Evolutionary conservation across 2,113 vertebrate genomes (phyloP).

Genomic region (Platichthys flesus): DNA sequence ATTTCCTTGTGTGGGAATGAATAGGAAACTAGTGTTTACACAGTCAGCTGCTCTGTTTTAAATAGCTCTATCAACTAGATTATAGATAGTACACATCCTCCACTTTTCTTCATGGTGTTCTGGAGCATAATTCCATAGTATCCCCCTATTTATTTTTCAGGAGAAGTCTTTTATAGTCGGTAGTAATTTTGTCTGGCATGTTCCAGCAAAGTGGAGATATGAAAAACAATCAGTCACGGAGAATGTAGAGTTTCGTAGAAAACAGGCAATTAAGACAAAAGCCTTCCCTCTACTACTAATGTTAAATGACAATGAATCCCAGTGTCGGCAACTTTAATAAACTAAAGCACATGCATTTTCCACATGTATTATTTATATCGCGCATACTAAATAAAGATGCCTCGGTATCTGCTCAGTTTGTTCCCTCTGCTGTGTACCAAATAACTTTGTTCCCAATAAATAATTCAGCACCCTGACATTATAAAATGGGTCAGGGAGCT

Average conservation of each 20-base stretch:
- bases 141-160: constrained; percentile 54
- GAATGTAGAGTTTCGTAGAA: constrained; percentile 54
- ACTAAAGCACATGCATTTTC: constrained; percentile 78
- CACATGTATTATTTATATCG: constrained; percentile 81
- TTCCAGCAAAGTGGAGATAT: constrained; percentile 66
- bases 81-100: constrained; percentile 53
- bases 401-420: constrained; percentile 76
- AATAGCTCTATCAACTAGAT: constrained; percentile 36
- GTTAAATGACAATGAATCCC: constrained; percentile 73
- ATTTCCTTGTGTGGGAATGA: constrained; percentile 44
- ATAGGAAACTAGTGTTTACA: constrained; percentile 33
- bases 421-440: constrained; percentile 82
- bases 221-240: constrained; percentile 63
- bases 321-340: constrained; percentile 76
- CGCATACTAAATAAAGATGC: constrained; percentile 81
- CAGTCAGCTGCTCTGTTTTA: constrained; percentile 45
- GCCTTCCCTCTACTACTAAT: constrained; percentile 60
- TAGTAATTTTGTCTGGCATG: constrained; percentile 60
- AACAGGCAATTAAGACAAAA: constrained; percentile 71
- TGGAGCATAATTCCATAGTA: constrained; percentile 63
- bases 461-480: constrained; percentile 80
- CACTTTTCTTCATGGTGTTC: constrained; percentile 49
- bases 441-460: constrained; percentile 84
- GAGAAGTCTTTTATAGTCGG: constrained; percentile 59
- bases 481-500: constrained; percentile 79